These are phyloP conservation scores for Prostheceraeus crozeri DNA, from an alignment of 2,888 invertebrate genomes.

Conservation along the genomic window DNA sequence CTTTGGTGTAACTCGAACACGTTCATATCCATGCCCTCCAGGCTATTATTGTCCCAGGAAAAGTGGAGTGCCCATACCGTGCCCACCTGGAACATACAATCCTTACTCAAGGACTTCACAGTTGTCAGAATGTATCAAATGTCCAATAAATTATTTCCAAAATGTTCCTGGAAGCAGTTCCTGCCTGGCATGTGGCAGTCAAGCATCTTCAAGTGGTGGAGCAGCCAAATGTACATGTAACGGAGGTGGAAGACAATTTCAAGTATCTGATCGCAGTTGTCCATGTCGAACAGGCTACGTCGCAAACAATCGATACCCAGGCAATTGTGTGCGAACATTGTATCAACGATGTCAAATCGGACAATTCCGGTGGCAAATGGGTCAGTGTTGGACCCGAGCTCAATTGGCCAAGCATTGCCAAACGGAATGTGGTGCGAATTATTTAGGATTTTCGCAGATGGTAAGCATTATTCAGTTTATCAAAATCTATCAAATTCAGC, in stretches of 20 bases:
- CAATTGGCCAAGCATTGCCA: too few species aligned
- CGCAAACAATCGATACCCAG: too few species aligned
- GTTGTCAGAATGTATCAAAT: slow-evolving; percentile 44
- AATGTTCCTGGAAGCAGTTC: slow-evolving; percentile 44
- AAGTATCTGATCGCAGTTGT: slow-evolving; percentile 50
- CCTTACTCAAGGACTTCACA: slow-evolving; percentile 41
- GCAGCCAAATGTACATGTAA: slow-evolving; percentile 48
- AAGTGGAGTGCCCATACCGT: slow-evolving; percentile 46
- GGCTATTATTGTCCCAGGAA: slow-evolving; percentile 52
- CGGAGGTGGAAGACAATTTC: slow-evolving; percentile 51
- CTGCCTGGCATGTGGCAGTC: too few species aligned
- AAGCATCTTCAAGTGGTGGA: too few species aligned
- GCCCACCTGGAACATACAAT: slow-evolving; percentile 48
- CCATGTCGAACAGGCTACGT: slow-evolving; percentile 49
- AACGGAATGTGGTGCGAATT: too few species aligned
- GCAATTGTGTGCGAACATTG: too few species aligned
- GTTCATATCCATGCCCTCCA: slow-evolving; percentile 49
- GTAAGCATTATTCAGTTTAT: too few species aligned
- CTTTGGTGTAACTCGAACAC: slow-evolving; percentile 47
- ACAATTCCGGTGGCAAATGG: too few species aligned
- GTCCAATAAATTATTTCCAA: slow-evolving; percentile 48
- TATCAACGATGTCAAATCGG: too few species aligned
- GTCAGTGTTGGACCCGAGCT: too few species aligned
- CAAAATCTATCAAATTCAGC: too few species aligned
- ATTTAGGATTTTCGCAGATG: too few species aligned